Conservation (phyloP, 2,888 invertebrate genomes). For the Cataglyphis cursor region DNA sequence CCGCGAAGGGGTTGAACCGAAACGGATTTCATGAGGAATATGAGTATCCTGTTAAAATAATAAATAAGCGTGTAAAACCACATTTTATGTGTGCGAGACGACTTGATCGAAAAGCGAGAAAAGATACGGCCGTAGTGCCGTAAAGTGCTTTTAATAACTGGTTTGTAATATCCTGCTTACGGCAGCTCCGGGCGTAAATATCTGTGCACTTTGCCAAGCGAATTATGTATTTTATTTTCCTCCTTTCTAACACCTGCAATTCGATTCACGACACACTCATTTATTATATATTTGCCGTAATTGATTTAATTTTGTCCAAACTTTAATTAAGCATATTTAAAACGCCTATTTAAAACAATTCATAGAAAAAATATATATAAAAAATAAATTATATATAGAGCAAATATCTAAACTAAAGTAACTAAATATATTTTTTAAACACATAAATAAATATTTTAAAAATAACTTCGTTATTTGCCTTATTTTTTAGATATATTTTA, state of each 20-base stretch:
- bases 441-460: background rate
- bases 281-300: background rate
- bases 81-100: conserved; percentile 15
- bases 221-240: conserved; percentile 52
- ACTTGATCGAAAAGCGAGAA: conserved; percentile 43
- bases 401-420: background rate
- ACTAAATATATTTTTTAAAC: conserved; percentile 10
- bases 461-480: background rate
- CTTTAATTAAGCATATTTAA: conserved; percentile 1
- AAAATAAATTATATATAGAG: background rate
- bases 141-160: conserved; percentile 69
- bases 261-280: conserved; percentile 2
- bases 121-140: conserved; percentile 4
- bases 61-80: conserved; percentile 9
- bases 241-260: conserved; percentile 49
- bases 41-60: conserved; percentile 32
- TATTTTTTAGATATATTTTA: background rate
- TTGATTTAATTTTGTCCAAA: conserved; percentile 6
- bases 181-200: conserved; percentile 56
- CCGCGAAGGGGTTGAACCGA: conserved; percentile 29
- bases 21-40: conserved; percentile 11
- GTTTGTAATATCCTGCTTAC: conserved; percentile 72
- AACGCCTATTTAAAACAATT: background rate
- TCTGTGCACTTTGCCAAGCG: conserved; percentile 57
- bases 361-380: background rate